Base-by-base conservation (phyloP, 2,113 vertebrate species). In the Takifugu flavidus region DNA sequence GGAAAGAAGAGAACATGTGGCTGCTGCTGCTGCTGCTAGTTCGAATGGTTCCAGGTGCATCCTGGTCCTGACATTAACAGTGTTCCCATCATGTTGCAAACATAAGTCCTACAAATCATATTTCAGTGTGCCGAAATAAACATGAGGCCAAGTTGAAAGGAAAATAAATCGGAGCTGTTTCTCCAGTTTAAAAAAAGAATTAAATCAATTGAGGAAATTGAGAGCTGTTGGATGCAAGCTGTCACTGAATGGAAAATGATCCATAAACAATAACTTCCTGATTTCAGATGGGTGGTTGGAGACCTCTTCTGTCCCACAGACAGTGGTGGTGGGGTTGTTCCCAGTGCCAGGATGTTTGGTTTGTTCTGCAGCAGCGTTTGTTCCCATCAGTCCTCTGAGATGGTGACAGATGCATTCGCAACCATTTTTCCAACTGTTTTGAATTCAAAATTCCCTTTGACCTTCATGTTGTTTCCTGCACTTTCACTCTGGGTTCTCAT, bases 241-340 rank as follows among this genome's bases (percentile, higher is more conserved):
- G 31, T 34, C 31, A 34, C 20, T 20, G 20, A 20, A 20, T 34
- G 34, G 7, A 39, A 39, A 39, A 39, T 10, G 7, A 10, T 6
- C 2, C 8, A 10, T 39, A 53, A 45, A 75, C 61, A 59, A 56
- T 62, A 78, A 80, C 75, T 54, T 77, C 79, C 73, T 77, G 62
- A 43, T 76, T 72, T 52, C 5, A 46, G 0, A 25, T 14, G 51
- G 25, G 53, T 51, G 6, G 6, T 13, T 51, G 67, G 64, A 49
- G 43, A 14, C 13, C 13, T 12, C 28, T 66, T 50, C 11, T 56
- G 51, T 67, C 46, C 29, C 31, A 57, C 29, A 20, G 5, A 43
- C 14, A 7, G 7, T 29, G 27, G 11, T 25, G 2, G 1, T 4
- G 59, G 25, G 45, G 12, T 34, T 60, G 61, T 47, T 61, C 5